Percentiles rank a stretch among this genome's conserved stretches.
phyloP scores from a whole-genome alignment of 2,888 invertebrate genomes.

The Nowickia ferox region DNA sequence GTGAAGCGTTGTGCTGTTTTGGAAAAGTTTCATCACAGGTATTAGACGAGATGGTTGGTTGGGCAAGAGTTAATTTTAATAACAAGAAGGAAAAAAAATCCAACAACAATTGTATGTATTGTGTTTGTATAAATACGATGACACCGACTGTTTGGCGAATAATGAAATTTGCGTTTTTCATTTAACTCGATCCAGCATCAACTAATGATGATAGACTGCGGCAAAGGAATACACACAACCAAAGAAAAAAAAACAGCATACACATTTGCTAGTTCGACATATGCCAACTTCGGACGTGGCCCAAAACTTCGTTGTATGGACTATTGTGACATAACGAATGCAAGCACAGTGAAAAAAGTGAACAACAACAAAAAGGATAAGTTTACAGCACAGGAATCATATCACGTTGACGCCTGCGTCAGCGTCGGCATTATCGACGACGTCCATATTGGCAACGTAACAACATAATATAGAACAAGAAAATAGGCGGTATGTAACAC shows the following conservation, averaged over 20 bases:
- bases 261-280: conserved; percentile 66
- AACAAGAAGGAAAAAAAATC: conserved; percentile 46
- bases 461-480: conserved; percentile 11
- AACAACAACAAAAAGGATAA: neutral
- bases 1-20: conserved; percentile 26
- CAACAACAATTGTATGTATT: conserved; percentile 62
- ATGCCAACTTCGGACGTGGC: conserved; percentile 73
- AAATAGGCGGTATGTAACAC: conserved; percentile 62
- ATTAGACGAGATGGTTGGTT: conserved; percentile 38
- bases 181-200: conserved; percentile 72
- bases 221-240: conserved; percentile 67
- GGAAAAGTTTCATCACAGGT: conserved; percentile 61
- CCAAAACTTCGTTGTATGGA: conserved; percentile 67
- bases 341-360: conserved; percentile 31
- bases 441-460: conserved; percentile 17
- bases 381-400: conserved; percentile 14
- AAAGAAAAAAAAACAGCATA: conserved; percentile 18
- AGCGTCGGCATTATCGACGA: conserved; percentile 33
- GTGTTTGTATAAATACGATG: conserved; percentile 68
- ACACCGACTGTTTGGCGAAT: conserved; percentile 73
- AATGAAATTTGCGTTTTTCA: conserved; percentile 73
- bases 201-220: conserved; percentile 73
- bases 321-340: conserved; percentile 65
- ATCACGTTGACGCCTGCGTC: conserved; percentile 8
- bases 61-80: conserved; percentile 70